Evolutionary conservation across 2,797 vertebrate genomes (phyloP).

Genomic region (Protosalanx chinensis): DNA sequence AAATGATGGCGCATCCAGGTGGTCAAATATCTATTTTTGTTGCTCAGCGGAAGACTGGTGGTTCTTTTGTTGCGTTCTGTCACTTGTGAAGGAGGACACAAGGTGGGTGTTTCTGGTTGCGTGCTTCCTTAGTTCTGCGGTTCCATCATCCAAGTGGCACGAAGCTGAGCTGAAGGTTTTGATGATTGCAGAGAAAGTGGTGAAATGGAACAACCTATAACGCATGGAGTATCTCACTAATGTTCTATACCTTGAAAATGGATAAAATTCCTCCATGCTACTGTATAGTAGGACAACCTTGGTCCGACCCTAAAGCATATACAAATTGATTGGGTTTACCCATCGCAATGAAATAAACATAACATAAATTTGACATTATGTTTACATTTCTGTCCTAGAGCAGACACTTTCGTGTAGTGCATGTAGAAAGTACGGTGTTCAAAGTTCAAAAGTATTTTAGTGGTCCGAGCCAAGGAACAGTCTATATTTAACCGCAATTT

Average conservation of each 20-base stretch:
- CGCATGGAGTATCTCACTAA: conserved; percentile 52
- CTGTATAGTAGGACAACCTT: background rate
- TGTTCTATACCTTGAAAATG: conserved; percentile 44
- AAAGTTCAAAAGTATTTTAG: no score
- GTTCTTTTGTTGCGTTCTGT: conserved; percentile 68
- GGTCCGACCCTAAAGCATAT: background rate
- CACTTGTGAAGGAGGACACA: conserved; percentile 67
- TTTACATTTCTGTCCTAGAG: no score
- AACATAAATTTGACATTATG: no score
- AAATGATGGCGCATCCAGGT: conserved; percentile 66
- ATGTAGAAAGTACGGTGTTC: no score
- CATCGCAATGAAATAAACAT: no score
- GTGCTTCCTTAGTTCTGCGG: conserved; percentile 58
- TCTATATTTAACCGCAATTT: no score
- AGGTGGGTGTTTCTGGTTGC: conserved; percentile 75
- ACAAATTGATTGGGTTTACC: background rate
- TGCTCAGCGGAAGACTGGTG: conserved; percentile 63
- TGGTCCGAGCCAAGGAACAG: no score
- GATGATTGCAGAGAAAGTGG: conserved; percentile 44
- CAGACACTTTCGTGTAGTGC: no score
- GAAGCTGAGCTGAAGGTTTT: conserved; percentile 47
- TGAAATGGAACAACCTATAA: conserved; percentile 51
- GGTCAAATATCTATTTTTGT: conserved; percentile 70
- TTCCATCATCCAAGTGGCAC: conserved; percentile 40
- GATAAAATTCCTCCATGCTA: background rate